Evolutionary conservation across 2,888 invertebrate genomes (phyloP), one percentile per base, ranked within the genome.

Genomic region (Caenorhabditis virilis): DNA sequence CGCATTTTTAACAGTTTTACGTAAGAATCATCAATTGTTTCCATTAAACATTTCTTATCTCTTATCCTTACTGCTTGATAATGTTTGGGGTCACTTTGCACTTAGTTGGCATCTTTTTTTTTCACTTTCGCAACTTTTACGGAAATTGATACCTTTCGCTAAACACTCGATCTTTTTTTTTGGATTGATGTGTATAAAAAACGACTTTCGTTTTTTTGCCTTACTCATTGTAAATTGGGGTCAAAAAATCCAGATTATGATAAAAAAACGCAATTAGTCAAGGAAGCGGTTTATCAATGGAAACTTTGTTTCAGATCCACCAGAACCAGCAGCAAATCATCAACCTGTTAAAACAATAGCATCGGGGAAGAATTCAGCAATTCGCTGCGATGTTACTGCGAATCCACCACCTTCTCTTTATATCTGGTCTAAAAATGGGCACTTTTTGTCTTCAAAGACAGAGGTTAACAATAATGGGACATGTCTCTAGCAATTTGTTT

Each of bases 361-460:
- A 9, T 55, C 63, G 1, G 74, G 76, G 4, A 53, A 53, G 20
- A 71, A 69, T 27, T 59, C 61, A 15, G 58, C 69, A 11, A 35
- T 80, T 15, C 43, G 48, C 5, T 82, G 82, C 47, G 67, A 70
- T 35, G 66, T 82, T 0, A 71, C 76, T 26, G 74, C 82, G 1
- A 83, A 83, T 66, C 82, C 82, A 18, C 53, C 71, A n/a, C 72
- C 70, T 4, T 65, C 58, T 2, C 43, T 54, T 18, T 72, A 77
- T 41, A 67, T 66, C 13, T 82, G 82, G 82, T 59, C 77, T 5
- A 78, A 79, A 60, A 82, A 78, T 54, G 79, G 79, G 1, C 70
- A 70, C 30, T 67, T 63, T 35, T 16, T 78, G 23, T 59, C 68
- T 3, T 63, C 65, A 0, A 60, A 60, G 18, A 51, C 50, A 2